phyloP scores from a whole-genome alignment of 92 coral and sea anemone genomes.

The Epizoanthus ramosus region DNA sequence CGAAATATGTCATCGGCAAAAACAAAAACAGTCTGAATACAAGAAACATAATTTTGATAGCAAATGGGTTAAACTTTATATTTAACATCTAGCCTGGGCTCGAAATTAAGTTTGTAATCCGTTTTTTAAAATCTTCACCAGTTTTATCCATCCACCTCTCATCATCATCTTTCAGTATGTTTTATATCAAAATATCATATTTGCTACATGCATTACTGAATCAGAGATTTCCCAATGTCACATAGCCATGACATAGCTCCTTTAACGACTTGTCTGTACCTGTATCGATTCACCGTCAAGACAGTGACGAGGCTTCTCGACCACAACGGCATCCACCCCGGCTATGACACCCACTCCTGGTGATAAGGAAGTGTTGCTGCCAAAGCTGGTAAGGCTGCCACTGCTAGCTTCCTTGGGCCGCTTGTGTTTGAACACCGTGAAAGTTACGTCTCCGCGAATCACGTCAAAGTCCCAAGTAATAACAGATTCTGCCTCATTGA shows the following conservation, averaged over 20 bases:
- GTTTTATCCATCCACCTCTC: too few relatives aligned
- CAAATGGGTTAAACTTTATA: too few relatives aligned
- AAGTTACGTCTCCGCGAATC: constrained; percentile 91
- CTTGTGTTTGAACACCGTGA: constrained; percentile 97
- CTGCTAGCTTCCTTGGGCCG: constrained; percentile 96
- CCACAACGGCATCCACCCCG: constrained; percentile 98
- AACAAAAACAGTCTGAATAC: too few relatives aligned
- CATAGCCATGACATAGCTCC: neutral
- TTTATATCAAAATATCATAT: too few relatives aligned
- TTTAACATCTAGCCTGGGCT: too few relatives aligned
- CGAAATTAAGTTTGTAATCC: too few relatives aligned
- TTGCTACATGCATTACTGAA: too few relatives aligned
- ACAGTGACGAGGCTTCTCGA: constrained; percentile 92
- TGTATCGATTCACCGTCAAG: constrained; percentile 96
- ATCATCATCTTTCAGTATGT: too few relatives aligned
- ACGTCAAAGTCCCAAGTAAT: constrained; percentile 99
- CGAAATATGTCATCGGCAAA: too few relatives aligned
- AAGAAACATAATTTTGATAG: too few relatives aligned
- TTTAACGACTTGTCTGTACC: constrained; percentile 49
- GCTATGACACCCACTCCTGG: constrained; percentile 92
- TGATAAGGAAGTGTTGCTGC: constrained; percentile 69
- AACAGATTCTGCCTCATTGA: constrained; percentile 96
- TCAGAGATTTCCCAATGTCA: too few relatives aligned
- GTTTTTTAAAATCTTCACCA: too few relatives aligned
- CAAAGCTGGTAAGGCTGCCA: constrained; percentile 85